Conservation (phyloP, 1,140 invertebrate species). For the Hyphantria cunea region DNA sequence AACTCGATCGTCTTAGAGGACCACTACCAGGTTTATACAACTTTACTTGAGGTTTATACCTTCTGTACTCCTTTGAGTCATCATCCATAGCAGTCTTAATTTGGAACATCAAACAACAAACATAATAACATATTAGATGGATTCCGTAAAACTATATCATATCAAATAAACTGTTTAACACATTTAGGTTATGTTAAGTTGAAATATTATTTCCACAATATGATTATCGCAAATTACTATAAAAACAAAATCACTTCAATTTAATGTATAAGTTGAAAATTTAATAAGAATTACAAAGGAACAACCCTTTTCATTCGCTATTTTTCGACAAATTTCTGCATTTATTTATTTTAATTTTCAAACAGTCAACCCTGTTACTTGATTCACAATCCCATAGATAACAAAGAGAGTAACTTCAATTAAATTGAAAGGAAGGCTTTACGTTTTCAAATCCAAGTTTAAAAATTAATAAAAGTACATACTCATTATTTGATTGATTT, state of each 20-base stretch:
- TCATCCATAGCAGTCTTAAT: slow-evolving; percentile 77
- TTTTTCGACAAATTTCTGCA: slow-evolving; percentile 22
- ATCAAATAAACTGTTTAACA: slow-evolving; percentile 24
- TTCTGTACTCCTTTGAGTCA: slow-evolving; percentile 77
- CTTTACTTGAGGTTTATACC: slow-evolving; percentile 80
- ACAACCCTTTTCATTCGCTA: slow-evolving; percentile 22
- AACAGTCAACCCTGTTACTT: slow-evolving; percentile 16
- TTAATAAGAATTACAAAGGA: too few species aligned
- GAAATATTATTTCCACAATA: slow-evolving; percentile 29
- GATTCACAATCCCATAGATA: slow-evolving; percentile 1
- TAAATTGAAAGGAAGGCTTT: neutral
- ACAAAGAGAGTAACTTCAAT: neutral
- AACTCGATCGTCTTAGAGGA: slow-evolving; percentile 73
- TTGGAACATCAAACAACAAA: slow-evolving; percentile 48
- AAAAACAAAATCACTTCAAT: slow-evolving; percentile 5
- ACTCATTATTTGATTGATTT: too few species aligned
- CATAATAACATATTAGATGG: slow-evolving; percentile 45
- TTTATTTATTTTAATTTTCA: slow-evolving; percentile 23
- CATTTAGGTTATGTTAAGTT: slow-evolving; percentile 61
- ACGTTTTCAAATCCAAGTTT: too few species aligned
- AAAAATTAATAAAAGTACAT: too few species aligned
- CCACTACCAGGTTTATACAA: slow-evolving; percentile 80
- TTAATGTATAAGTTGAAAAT: too few species aligned
- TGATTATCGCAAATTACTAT: slow-evolving; percentile 26
- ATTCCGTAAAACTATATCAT: slow-evolving; percentile 28